Conservation (phyloP, 2,797 vertebrate species). For the Clamator glandarius region DNA sequence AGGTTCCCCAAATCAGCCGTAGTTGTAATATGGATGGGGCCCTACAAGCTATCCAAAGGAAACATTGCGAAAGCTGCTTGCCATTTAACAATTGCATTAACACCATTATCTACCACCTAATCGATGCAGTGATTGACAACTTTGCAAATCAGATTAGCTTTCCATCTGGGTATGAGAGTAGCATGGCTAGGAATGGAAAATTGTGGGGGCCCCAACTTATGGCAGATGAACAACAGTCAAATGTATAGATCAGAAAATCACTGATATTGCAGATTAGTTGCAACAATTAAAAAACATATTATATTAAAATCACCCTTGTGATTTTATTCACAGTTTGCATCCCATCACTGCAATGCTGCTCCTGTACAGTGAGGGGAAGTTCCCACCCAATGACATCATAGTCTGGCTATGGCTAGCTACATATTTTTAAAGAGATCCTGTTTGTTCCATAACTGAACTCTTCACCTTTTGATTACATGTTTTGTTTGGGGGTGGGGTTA, state of each 20-base stretch:
- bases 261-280: not conserved
- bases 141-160: constrained; percentile 70
- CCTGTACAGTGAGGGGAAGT: constrained; percentile 42
- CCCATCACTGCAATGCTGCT: not conserved
- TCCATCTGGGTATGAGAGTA: not conserved
- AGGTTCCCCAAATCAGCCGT: fast-evolving
- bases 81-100: constrained; percentile 42
- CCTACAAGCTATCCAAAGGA: not conserved
- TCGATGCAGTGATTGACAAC: constrained; percentile 65
- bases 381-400: constrained; percentile 72
- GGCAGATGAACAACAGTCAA: not conserved
- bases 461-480: constrained; percentile 63
- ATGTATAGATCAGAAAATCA: not conserved
- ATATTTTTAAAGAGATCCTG: constrained; percentile 59
- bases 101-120: constrained; percentile 45
- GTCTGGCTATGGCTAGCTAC: constrained; percentile 41
- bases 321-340: constrained; percentile 9
- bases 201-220: not conserved
- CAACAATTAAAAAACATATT: not conserved
- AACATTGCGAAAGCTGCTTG: constrained; percentile 16
- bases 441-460: constrained; percentile 70
- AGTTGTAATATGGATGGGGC: not conserved
- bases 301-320: not conserved
- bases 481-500: not conserved
- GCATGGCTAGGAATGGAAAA: not conserved